These are phyloP conservation scores for Euwallacea fornicatus DNA, from an alignment of 1,140 invertebrate species.

Conservation along the genomic window DNA sequence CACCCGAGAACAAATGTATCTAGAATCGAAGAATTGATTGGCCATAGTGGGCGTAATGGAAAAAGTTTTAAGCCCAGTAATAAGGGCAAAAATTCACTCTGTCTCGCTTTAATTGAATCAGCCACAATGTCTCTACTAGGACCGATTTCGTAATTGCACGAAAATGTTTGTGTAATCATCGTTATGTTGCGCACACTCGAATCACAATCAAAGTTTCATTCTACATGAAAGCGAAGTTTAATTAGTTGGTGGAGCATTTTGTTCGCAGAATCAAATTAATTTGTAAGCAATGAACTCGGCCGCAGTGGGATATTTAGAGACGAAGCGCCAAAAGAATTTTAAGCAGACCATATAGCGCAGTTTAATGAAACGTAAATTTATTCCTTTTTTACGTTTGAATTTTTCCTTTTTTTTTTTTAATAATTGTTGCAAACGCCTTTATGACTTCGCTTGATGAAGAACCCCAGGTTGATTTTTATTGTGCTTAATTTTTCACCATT, in stretches of 20 bases:
- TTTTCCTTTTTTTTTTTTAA: neutral
- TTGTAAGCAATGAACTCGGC: neutral
- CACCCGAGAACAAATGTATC: too few species aligned
- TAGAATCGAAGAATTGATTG: too few species aligned
- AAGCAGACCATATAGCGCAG: neutral
- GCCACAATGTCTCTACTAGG: too few species aligned
- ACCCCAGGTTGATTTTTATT: too few species aligned
- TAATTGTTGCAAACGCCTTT: too few species aligned
- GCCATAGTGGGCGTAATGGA: too few species aligned
- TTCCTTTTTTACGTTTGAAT: neutral
- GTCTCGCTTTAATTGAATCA: too few species aligned
- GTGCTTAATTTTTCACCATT: too few species aligned
- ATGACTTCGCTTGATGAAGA: too few species aligned
- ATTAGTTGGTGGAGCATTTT: neutral
- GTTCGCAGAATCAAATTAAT: neutral
- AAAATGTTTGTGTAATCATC: slow-evolving; percentile 6
- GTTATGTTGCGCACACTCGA: neutral
- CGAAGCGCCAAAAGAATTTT: neutral
- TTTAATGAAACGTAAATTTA: slow-evolving; percentile 1
- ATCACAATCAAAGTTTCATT: neutral
- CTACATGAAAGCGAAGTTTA: slow-evolving; percentile 1
- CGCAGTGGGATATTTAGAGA: neutral
- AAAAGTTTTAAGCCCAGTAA: too few species aligned
- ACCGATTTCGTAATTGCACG: too few species aligned
- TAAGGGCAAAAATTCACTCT: too few species aligned